phyloP scores from a whole-genome alignment of 2,113 vertebrate species.

The Rhadina sibilatrix region DNA sequence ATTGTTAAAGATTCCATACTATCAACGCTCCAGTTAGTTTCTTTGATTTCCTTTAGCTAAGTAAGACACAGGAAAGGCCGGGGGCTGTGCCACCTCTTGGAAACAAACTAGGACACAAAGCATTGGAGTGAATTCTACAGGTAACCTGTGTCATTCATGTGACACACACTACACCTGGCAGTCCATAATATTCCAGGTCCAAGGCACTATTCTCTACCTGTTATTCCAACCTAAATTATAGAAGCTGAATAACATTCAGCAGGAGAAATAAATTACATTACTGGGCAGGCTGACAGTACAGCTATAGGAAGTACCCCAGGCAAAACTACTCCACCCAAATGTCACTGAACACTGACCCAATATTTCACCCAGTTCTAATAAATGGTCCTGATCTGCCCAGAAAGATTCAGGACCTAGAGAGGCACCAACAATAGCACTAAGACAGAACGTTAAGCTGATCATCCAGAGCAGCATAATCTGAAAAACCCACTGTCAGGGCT shows the following conservation, averaged over 20 bases:
- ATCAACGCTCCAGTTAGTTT: not conserved
- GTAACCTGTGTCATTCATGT: not conserved
- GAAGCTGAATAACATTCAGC: not conserved
- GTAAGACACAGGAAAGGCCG: not conserved
- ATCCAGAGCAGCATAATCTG: not conserved
- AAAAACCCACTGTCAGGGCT: not conserved
- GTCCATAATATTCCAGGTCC: not conserved
- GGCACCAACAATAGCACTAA: not conserved
- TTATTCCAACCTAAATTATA: not conserved
- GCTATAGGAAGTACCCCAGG: not conserved
- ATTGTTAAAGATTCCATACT: not conserved
- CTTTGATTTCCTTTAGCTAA: not conserved
- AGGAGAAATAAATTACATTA: not conserved
- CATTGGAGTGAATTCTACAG: not conserved
- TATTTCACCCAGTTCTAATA: not conserved
- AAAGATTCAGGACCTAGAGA: not conserved
- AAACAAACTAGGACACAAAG: not conserved
- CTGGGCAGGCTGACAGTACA: not conserved
- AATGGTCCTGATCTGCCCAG: not conserved
- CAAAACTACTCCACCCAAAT: not conserved
- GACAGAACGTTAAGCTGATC: not conserved
- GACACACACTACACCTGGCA: not conserved
- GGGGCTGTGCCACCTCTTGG: not conserved
- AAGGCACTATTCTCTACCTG: not conserved
- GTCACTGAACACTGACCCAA: not conserved